Evolutionary conservation across 1,140 invertebrate genomes (phyloP), one percentile per base, ranked within the genome.

Genomic region (Metopolophium dirhodum): DNA sequence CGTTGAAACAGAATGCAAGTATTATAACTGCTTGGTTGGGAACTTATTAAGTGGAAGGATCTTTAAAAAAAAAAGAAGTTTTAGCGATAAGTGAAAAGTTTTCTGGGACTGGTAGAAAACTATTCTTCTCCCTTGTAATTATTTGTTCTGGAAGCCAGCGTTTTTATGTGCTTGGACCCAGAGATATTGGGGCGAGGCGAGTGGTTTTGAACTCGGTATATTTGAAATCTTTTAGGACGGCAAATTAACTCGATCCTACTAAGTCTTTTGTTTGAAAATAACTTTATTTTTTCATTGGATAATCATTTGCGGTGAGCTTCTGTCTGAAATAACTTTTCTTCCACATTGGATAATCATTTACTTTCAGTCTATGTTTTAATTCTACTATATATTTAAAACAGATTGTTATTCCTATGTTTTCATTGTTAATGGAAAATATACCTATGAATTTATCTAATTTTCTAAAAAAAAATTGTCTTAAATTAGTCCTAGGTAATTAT

Each of bases 21-120:
- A 57, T 57, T 89, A 89, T 89, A 89, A 54, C 88, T 89, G 51
- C 51, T 89, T 41, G 88, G 88, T 26, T 35, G 88, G 51, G 51
- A 89, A 89, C 88, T 89, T 89, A 89, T 89, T 89, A 89, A 89
- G 88, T 89, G 88, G 88, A 57, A 57, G 88, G 88, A 57, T 89
- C 49, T 89, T 89, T 41, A 57, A 11, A 89, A 89, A 89, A 89
- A 57, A 89, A 89, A 89, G 22, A 89, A 89, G 49, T 89, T 89
- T 89, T 89, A 89, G 88, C 88, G 88, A 89, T 89, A 89, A 89
- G 88, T 89, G 88, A 89, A 89, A 89, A 89, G 88, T 89, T 89
- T 89, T 89, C 88, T 23, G 49, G n/a, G 88, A 89, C 49, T 89
- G 88, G 88, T 23, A 89, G 51, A 54, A 89, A 89, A 89, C 88